Percentiles rank a stretch among this genome's conserved stretches.
These are phyloP conservation scores for Apis florea DNA, from an alignment of 1,140 invertebrate genomes.

Conservation along the genomic window DNA sequence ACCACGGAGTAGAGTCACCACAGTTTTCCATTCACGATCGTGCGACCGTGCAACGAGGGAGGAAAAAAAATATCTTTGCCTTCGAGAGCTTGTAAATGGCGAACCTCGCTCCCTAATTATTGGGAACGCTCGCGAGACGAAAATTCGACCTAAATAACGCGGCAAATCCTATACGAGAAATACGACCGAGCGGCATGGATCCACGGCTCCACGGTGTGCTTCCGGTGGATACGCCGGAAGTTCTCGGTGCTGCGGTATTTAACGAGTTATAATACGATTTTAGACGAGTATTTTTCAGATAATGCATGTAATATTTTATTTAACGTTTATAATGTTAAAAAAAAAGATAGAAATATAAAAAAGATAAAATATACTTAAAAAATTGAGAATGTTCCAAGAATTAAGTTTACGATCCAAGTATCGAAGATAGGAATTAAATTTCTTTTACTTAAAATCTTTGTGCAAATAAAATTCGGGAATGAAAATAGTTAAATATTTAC, in stretches of 20 bases:
- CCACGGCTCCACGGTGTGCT: background rate
- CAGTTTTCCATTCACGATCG: conserved; percentile 45
- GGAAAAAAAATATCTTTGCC: background rate
- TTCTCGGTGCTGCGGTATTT: background rate
- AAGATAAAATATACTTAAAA: no score
- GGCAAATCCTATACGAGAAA: background rate
- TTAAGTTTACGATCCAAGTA: no score
- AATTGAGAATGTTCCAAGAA: no score
- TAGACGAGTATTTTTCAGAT: no score
- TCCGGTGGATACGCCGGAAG: background rate
- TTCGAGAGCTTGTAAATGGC: background rate
- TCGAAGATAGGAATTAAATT: no score
- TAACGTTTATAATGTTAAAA: no score
- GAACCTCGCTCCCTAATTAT: background rate
- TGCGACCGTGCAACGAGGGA: conserved; percentile 16
- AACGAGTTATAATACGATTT: no score
- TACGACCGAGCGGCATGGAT: background rate
- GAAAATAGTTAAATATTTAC: no score
- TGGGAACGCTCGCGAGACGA: background rate
- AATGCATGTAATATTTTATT: no score
- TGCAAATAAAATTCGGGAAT: no score
- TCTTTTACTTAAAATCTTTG: no score
- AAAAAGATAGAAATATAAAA: no score
- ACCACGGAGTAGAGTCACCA: background rate
- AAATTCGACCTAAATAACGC: background rate